Evolutionary conservation across 1,140 invertebrate species (phyloP).

Genomic region (Microplitis mediator): DNA sequence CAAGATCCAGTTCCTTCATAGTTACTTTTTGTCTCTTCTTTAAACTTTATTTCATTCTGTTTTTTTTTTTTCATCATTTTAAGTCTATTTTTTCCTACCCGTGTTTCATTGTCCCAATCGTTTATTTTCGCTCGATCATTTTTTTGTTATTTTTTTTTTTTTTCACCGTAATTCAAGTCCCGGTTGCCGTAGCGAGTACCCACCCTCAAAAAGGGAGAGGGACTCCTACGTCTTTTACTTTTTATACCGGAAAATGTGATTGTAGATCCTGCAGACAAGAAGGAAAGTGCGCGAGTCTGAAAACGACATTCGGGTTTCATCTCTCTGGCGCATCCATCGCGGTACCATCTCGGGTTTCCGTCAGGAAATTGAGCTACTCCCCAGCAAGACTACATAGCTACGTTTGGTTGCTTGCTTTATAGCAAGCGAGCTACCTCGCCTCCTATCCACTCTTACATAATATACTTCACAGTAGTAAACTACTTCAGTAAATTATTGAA

Average conservation of each 20-base stretch:
- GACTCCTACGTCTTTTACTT: neutral
- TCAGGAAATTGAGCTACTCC: constrained; percentile 16
- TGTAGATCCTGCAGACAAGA: constrained; percentile 16
- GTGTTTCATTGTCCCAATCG: neutral
- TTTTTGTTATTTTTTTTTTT: neutral
- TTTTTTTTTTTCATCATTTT: neutral
- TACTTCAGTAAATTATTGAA: too few relatives aligned
- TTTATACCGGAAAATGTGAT: constrained; percentile 19
- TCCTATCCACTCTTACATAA: too few relatives aligned
- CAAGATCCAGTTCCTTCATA: constrained; percentile 10
- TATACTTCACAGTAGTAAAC: too few relatives aligned
- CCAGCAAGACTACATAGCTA: neutral
- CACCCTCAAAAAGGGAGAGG: too few relatives aligned
- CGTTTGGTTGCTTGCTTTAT: too few relatives aligned
- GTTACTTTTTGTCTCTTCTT: constrained; percentile 1
- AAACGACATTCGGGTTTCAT: constrained; percentile 20
- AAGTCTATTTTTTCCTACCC: too few relatives aligned
- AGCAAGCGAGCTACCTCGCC: too few relatives aligned
- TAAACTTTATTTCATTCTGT: neutral
- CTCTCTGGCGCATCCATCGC: neutral
- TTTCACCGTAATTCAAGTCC: too few relatives aligned
- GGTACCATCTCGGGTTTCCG: constrained; percentile 7
- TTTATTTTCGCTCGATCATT: neutral
- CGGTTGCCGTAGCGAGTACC: too few relatives aligned
- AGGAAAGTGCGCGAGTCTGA: neutral